Conservation (phyloP, 2,113 vertebrate genomes). For the Bungarus multicinctus region DNA sequence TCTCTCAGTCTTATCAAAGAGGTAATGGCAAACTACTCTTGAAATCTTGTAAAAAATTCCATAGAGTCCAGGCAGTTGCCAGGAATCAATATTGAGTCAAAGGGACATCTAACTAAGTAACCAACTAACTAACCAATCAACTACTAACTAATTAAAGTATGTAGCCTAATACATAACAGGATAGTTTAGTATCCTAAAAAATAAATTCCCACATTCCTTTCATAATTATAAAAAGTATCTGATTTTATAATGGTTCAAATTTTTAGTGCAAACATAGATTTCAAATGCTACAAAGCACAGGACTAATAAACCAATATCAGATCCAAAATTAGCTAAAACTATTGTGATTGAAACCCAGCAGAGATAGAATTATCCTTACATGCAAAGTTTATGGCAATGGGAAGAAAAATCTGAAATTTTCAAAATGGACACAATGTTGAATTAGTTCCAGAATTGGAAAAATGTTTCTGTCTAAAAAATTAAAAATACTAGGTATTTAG, state of each 20-base stretch:
- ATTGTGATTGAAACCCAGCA: neutral
- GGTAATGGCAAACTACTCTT: neutral
- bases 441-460: neutral
- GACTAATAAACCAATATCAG: neutral
- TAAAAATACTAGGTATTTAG: neutral
- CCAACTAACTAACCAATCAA: too few species aligned
- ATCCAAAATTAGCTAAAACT: neutral
- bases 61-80: neutral
- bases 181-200: neutral
- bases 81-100: neutral
- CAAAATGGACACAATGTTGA: neutral
- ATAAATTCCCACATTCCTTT: neutral
- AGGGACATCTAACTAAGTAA: neutral
- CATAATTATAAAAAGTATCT: neutral
- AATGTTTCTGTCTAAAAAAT: constrained; percentile 3
- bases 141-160: too few species aligned
- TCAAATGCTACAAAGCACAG: neutral
- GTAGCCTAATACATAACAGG: neutral
- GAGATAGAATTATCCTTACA: constrained; percentile 10
- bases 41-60: neutral
- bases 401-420: neutral
- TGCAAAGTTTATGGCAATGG: neutral
- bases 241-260: neutral
- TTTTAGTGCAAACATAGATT: neutral
- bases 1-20: neutral